phyloP scores from a whole-genome alignment of 2,888 invertebrate genomes.

The Drosophila aldrichi region DNA sequence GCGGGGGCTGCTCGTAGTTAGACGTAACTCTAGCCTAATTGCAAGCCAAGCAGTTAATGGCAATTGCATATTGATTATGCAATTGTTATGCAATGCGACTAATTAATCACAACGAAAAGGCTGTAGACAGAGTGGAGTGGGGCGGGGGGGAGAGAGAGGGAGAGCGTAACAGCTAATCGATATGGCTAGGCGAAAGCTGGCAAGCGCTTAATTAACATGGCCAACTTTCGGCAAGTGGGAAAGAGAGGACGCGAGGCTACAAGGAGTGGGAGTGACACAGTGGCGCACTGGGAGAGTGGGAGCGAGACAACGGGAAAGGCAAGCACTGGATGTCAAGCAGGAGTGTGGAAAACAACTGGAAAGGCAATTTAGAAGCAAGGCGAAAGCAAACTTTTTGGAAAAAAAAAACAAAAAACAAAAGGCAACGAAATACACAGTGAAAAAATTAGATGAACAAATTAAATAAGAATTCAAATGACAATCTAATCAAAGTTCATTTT shows the following conservation, averaged over 20 bases:
- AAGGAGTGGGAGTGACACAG: neutral
- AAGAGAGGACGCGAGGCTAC: neutral
- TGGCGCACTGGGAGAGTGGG: neutral
- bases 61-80: slow-evolving; percentile 76
- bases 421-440: slow-evolving; percentile 4
- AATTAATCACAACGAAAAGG: slow-evolving; percentile 54
- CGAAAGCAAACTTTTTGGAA: slow-evolving; percentile 4
- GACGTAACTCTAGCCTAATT: slow-evolving; percentile 34
- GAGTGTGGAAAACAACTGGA: slow-evolving; percentile 9
- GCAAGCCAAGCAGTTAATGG: slow-evolving; percentile 56
- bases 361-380: slow-evolving; percentile 18
- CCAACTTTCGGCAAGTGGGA: slow-evolving; percentile 60
- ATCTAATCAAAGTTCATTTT: neutral
- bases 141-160: too few species aligned
- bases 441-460: neutral
- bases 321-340: neutral
- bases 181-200: slow-evolving; percentile 24
- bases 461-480: neutral
- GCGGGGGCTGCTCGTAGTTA: neutral
- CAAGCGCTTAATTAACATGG: slow-evolving; percentile 64
- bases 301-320: slow-evolving; percentile 10
- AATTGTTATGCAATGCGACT: slow-evolving; percentile 74
- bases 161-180: slow-evolving; percentile 53
- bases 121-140: neutral
- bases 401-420: neutral